Evolutionary conservation across 2,888 invertebrate genomes (phyloP), one percentile per base, ranked within the genome.

Genomic region (Sarcophaga rosellei): DNA sequence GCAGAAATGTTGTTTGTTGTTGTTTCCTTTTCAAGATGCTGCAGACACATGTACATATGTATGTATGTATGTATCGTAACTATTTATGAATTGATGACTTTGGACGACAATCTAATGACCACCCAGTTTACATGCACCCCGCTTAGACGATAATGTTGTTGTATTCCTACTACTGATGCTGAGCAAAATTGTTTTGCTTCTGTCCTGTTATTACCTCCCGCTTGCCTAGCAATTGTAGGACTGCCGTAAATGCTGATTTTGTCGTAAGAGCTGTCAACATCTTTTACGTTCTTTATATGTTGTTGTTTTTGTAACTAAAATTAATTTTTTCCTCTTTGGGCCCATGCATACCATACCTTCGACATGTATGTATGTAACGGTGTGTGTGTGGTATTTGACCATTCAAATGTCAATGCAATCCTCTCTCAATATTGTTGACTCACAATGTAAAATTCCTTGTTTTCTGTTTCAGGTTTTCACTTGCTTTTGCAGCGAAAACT

Each of bases 261-360:
- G 86, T 84, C 83, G 81, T 84, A 84, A 86, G 86, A 81, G 84
- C 84, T 86, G 86, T 86, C 86, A 86, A 86, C 84, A 84, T 81
- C 84, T 75, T 81, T 72, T 81, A 74, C 69, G 59, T 78, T 78
- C 35, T 81, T 81, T 77, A 65, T 72, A 10, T 76, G 2, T 65
- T 65, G n/a, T 65, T n/a, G 10, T 66, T n/a, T 53, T 12, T 79
- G 21, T 59, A 15, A 53, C 17, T 17, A 35, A 5, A 53, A 17
- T 53, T 53, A 15, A 15, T 47, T 5, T 53, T 53, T 4, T 15
- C 17, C 5, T 17, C 11, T 15, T 53, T 15, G 12, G 4, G 17
- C 17, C 5, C 17, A 17, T 53, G 35, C 35, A 35, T 35, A 35
- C 35, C 35, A 35, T 35, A 35, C 35, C 8, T 8, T 10, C 35